A percentile compares a stretch with the other conserved stretches of the same genome.
Evolutionary conservation across 1,140 invertebrate species (phyloP).

Genomic region (Mycetomoellerius zeteki): DNA sequence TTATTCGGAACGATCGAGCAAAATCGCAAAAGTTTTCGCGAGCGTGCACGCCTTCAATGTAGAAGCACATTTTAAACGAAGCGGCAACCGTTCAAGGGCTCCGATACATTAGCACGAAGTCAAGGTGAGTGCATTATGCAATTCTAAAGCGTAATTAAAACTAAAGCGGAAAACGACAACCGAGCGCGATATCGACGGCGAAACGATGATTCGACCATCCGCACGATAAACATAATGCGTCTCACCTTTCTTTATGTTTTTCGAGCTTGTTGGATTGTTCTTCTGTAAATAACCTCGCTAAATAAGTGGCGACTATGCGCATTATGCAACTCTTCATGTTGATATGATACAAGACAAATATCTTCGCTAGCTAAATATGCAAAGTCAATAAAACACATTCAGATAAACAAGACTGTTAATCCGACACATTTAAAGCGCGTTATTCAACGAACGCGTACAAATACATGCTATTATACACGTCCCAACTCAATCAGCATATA

Average conservation of each 20-base stretch:
- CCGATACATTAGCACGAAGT: conserved; percentile 51
- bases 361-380: conserved; percentile 12
- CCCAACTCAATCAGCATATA: conserved; percentile 29
- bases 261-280: background rate
- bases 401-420: conserved; percentile 21
- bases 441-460: background rate
- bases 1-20: background rate
- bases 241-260: background rate
- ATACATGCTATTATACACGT: background rate
- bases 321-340: conserved; percentile 8
- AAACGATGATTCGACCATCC: background rate
- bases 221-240: background rate
- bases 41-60: background rate
- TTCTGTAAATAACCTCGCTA: background rate
- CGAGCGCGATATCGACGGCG: background rate
- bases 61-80: conserved; percentile 31
- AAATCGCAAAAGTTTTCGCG: background rate
- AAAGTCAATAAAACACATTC: conserved; percentile 25
- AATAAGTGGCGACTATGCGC: background rate
- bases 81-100: conserved; percentile 30
- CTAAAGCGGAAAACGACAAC: background rate
- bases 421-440: background rate
- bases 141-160: conserved; percentile 44
- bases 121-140: conserved; percentile 53
- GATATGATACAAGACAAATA: conserved; percentile 29